A percentile compares a stretch with the other conserved stretches of the same genome.
phyloP scores from a whole-genome alignment of 1,140 invertebrate genomes.

The Drosophila subobscura region DNA sequence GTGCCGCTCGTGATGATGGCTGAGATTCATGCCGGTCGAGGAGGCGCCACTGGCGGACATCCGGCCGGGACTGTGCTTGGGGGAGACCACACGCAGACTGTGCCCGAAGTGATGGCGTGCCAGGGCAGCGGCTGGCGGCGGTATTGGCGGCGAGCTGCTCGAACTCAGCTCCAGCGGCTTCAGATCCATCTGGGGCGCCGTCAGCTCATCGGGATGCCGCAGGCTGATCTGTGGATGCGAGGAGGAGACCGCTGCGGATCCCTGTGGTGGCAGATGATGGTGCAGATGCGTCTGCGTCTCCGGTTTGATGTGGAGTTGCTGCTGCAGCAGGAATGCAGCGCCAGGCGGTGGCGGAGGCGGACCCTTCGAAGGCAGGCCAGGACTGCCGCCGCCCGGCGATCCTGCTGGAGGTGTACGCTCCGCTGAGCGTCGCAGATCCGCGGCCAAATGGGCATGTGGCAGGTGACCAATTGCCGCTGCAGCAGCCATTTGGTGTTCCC shows the following conservation, averaged over 20 bases:
- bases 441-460: slow-evolving; percentile 60
- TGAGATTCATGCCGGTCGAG: slow-evolving; percentile 48
- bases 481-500: slow-evolving; percentile 27
- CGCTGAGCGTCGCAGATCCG: slow-evolving; percentile 65
- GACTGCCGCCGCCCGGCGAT: slow-evolving; percentile 57
- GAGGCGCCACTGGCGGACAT: slow-evolving; percentile 10
- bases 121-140: slow-evolving; percentile 32
- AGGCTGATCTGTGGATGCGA: slow-evolving; percentile 69
- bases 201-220: slow-evolving; percentile 72
- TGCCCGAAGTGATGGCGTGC: slow-evolving; percentile 61
- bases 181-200: slow-evolving; percentile 68
- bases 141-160: slow-evolving; percentile 59
- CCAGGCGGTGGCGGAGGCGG: slow-evolving; percentile 52
- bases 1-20: slow-evolving; percentile 48
- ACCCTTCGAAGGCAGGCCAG: slow-evolving; percentile 53
- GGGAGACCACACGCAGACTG: slow-evolving; percentile 56
- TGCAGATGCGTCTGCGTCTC: slow-evolving; percentile 78
- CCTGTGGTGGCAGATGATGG: slow-evolving; percentile 54
- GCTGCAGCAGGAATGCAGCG: slow-evolving; percentile 73
- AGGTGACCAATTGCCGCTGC: slow-evolving; percentile 49
- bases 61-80: slow-evolving; percentile 72
- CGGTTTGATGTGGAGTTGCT: slow-evolving; percentile 77
- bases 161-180: slow-evolving; percentile 65
- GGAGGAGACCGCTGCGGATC: slow-evolving; percentile 18
- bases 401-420: slow-evolving; percentile 54